These are phyloP conservation scores for Polymixis lichenea DNA, from an alignment of 2,888 invertebrate genomes.

Conservation along the genomic window DNA sequence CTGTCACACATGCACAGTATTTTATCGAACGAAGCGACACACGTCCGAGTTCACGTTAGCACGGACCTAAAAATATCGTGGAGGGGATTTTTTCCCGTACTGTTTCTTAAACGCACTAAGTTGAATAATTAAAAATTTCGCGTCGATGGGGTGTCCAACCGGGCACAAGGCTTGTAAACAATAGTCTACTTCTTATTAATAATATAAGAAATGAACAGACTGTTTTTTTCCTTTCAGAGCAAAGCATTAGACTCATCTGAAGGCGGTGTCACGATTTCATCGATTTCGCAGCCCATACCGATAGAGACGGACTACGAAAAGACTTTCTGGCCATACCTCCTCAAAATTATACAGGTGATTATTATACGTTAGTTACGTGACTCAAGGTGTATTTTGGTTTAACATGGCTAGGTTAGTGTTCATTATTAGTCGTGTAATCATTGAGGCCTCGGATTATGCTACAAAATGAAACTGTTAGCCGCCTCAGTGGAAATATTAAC, in stretches of 20 bases:
- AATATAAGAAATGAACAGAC: too few species aligned
- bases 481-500: neutral
- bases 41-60: too few species aligned
- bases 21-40: too few species aligned
- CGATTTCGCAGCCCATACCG: constrained; percentile 69
- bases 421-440: too few species aligned
- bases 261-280: constrained; percentile 72
- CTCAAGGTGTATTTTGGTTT: constrained; percentile 7
- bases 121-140: too few species aligned
- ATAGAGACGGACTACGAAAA: constrained; percentile 80
- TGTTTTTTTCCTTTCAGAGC: constrained; percentile 68
- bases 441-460: neutral
- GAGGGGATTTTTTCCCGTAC: too few species aligned
- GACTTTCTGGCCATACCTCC: constrained; percentile 86
- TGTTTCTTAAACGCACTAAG: too few species aligned
- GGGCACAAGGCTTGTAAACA: neutral
- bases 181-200: neutral
- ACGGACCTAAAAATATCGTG: too few species aligned
- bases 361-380: constrained; percentile 14
- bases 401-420: neutral
- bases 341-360: constrained; percentile 86
- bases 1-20: too few species aligned
- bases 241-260: constrained; percentile 77
- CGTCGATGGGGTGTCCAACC: neutral
- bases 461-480: neutral